Base-by-base conservation (phyloP, 2,113 vertebrate species). In the Barbus barbus region DNA sequence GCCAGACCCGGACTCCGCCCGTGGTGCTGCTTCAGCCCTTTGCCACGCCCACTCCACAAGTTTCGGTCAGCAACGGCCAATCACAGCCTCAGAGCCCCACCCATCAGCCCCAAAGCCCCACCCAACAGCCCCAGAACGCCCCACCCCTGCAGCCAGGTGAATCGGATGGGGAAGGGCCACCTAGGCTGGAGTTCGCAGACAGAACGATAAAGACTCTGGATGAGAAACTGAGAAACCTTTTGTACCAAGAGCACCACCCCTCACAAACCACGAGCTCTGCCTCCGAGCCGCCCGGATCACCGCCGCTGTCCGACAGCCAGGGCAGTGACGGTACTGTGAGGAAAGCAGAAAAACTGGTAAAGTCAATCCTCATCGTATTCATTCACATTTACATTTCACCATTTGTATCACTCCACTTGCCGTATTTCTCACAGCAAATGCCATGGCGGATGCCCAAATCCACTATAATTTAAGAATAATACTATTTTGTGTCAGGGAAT, bases 131-230 rank as follows among this genome's bases (percentile, higher is more conserved):
- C 4, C 48, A 61, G 51, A 41, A 3, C 5, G 20, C 72, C 56
- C 9, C 75, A 41, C 22, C 9, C 38, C 79, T 51, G 4, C 16
- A 38, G 16, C 90, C 95, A 0, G 87, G 91, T 0, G 98, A 99
- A 89, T 97, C 97, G 0, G 97, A 99, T 0, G 94, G 95, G 0
- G 98, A 99, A 89, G 97, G 86, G 96, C 28, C 95, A 94, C 12
- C 94, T 9, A 91, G 97, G 16, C 93, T 96, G 12, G 96, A 96
- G 89, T 99, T 99, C 0, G 95, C 96, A 5, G 97, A 99, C 91
- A 97, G 94, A 90, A 98, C 97, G 0, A 99, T 99, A 78, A 98
- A 98, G 93, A 97, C 96, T 26, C 93, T 99, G 0, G 98, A 99
- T 5, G 98, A 99, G 92, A 99, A 99, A 84, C 90, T 99, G 12